Evolutionary conservation across 2,113 vertebrate species (phyloP).

Genomic region (Trichomycterus rosablanca): DNA sequence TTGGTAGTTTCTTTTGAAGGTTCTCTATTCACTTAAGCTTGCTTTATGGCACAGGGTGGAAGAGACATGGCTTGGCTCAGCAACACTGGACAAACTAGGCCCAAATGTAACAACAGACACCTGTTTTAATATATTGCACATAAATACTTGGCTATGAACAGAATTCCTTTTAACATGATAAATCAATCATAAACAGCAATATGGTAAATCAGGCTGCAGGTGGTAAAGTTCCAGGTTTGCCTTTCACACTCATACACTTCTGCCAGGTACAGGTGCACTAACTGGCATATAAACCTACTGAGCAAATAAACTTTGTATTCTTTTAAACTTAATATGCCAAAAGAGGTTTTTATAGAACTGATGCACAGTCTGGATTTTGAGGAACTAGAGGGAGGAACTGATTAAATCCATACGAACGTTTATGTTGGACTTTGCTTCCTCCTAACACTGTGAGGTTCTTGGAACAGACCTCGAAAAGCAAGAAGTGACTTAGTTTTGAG

Average conservation of each 20-base stretch:
- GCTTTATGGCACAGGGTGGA: slow-evolving; percentile 53
- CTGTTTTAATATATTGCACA: slow-evolving; percentile 65
- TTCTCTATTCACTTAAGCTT: slow-evolving; percentile 45
- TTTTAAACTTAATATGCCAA: neutral
- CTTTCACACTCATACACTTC: neutral
- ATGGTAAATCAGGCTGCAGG: slow-evolving; percentile 9
- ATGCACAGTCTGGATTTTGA: neutral
- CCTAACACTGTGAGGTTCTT: slow-evolving; percentile 31
- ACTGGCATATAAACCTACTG: neutral
- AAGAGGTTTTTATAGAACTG: neutral
- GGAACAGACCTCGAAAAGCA: slow-evolving; percentile 30
- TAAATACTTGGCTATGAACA: slow-evolving; percentile 55
- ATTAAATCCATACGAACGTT: slow-evolving; percentile 39
- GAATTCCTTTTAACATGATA: slow-evolving; percentile 46
- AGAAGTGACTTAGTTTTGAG: slow-evolving; percentile 1
- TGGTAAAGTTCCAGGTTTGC: slow-evolving; percentile 14
- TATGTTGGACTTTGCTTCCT: slow-evolving; percentile 27
- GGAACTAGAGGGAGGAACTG: neutral
- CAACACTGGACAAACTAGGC: slow-evolving; percentile 51
- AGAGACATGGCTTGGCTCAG: slow-evolving; percentile 54
- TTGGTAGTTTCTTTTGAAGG: slow-evolving; percentile 46
- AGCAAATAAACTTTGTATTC: slow-evolving; percentile 5
- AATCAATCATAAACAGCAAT: slow-evolving; percentile 20
- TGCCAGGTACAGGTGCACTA: slow-evolving; percentile 37
- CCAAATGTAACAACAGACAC: slow-evolving; percentile 58